Evolutionary conservation across 2,888 invertebrate genomes (phyloP), one percentile per base, ranked within the genome.

Genomic region (Trichopria drosophilae): DNA sequence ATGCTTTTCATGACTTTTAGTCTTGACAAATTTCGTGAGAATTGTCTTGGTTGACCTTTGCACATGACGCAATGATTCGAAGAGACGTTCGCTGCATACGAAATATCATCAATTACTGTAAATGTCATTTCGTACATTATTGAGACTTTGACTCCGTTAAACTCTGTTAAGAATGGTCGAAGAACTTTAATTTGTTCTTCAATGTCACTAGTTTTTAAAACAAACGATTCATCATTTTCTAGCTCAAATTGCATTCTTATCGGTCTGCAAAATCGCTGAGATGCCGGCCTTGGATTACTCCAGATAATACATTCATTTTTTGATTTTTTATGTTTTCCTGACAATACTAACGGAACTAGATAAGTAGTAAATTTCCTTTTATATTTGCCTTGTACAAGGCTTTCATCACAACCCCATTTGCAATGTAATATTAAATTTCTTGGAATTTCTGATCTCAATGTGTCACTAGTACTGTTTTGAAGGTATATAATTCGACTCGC

Each of bases 391-490:
- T 58, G 55, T 4, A 49, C 53, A 15, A 55, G 53, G 34, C 40
- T 55, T 2, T 61, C 59, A 32, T 61, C 59, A 35, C 54, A 61
- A n/a, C 58, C 61, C 59, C 61, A 61, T 44, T 63, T 59, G n/a
- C 47, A 52, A 48, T 57, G 57, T 7, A 59, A 59, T 41, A 29
- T 28, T 15, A 60, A n/a, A 18, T 53, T 47, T 16, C 35, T 15
- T n/a, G 54, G 18, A 13, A 37, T 42, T 16, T 53, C 29, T 6
- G 18, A 6, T 44, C 29, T 5, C 3, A 56, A 13, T 15, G 16
- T 47, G 15, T 50, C 35, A 22, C 58, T 50, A 1, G 53, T 53
- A 13, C 57, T 47, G 20, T 20, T 43, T 57, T 60, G 57, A 10
- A 35, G 10, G 6, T 31, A n/a, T 16, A 59, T 45, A 28, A 62